Evolutionary conservation across 1,140 invertebrate genomes (phyloP).

Genomic region (Eciton burchellii): DNA sequence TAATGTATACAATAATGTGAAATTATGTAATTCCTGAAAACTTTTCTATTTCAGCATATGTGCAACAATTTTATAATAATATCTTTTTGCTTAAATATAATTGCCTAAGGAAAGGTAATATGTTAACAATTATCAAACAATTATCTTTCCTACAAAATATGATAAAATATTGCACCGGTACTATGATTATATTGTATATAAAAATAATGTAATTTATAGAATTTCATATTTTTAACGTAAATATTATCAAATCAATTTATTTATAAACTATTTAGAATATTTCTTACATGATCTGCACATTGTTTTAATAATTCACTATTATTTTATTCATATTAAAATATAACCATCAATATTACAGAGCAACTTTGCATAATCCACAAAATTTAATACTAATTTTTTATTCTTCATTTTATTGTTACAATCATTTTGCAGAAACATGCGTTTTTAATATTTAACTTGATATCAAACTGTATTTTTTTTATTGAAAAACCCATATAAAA

Average conservation of each 20-base stretch:
- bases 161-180: constrained; percentile 25
- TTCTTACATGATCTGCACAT: too few species aligned
- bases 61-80: neutral
- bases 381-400: too few species aligned
- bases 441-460: too few species aligned
- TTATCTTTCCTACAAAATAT: constrained; percentile 30
- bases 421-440: too few species aligned
- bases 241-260: neutral
- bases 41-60: neutral
- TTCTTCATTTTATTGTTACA: too few species aligned
- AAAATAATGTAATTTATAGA: constrained; percentile 1
- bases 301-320: too few species aligned
- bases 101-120: neutral
- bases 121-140: constrained; percentile 5
- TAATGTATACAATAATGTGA: neutral
- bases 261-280: constrained; percentile 5
- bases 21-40: neutral
- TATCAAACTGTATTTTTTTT: too few species aligned
- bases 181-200: constrained; percentile 15
- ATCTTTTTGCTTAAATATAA: neutral
- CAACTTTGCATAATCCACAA: too few species aligned
- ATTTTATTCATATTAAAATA: too few species aligned
- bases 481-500: too few species aligned
- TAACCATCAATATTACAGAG: too few species aligned
- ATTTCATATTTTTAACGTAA: neutral